phyloP scores from a whole-genome alignment of 1,140 invertebrate genomes.

The Leptopilina boulardi region DNA sequence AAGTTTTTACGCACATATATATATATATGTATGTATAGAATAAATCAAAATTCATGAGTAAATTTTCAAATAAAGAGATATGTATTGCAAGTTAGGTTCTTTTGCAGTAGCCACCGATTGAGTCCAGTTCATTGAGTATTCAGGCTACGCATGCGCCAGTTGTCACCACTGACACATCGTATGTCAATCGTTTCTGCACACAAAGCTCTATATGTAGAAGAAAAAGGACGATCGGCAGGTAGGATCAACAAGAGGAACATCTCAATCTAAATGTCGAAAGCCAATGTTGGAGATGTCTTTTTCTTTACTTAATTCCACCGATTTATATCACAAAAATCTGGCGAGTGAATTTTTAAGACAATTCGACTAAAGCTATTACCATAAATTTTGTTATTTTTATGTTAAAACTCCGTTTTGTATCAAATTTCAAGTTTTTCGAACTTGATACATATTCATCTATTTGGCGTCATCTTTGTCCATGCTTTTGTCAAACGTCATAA shows the following conservation, averaged over 20 bases:
- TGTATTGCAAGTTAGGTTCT: constrained; percentile 44
- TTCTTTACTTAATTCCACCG: neutral
- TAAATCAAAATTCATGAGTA: neutral
- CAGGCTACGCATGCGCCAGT: constrained; percentile 74
- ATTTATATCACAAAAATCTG: neutral
- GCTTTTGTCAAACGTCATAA: too few relatives aligned
- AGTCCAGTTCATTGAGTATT: constrained; percentile 73
- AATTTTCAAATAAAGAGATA: constrained; percentile 38
- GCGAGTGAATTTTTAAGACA: neutral
- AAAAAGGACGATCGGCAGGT: constrained; percentile 63
- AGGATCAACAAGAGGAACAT: constrained; percentile 63
- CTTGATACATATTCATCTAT: too few relatives aligned
- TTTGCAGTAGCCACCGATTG: constrained; percentile 39
- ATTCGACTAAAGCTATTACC: neutral
- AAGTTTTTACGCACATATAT: neutral
- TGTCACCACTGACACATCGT: constrained; percentile 76
- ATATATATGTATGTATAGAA: too few relatives aligned
- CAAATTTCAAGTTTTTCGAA: too few relatives aligned
- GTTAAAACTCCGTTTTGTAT: too few relatives aligned
- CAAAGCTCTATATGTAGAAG: constrained; percentile 64
- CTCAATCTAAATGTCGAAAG: constrained; percentile 67
- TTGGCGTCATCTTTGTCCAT: too few relatives aligned
- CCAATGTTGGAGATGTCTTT: neutral
- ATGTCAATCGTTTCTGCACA: constrained; percentile 73
- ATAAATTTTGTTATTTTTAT: too few relatives aligned